These are phyloP conservation scores for Echinometra lucunter DNA, from an alignment of 53 echinoderm and acorn worm genomes.

Conservation along the genomic window DNA sequence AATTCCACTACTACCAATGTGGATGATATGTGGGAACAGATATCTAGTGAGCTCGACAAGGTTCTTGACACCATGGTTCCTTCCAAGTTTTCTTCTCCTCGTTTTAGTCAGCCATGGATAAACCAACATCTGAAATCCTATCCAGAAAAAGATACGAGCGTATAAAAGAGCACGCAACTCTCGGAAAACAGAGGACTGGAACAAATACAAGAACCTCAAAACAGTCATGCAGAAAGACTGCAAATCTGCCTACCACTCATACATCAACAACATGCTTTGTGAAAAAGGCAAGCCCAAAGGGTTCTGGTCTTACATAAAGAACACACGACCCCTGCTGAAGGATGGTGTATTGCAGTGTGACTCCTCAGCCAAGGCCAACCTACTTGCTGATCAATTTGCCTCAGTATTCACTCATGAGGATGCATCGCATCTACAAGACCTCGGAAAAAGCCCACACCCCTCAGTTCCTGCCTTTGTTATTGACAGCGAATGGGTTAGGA, in stretches of 20 bases:
- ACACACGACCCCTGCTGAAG: slow-evolving; percentile 47
- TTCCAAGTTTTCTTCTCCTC: too few relatives aligned
- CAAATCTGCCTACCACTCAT: slow-evolving; percentile 12
- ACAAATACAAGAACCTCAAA: slow-evolving; percentile 54
- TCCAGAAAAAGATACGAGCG: too few relatives aligned
- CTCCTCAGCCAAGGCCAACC: too few relatives aligned
- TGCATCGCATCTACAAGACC: too few relatives aligned
- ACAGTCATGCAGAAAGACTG: slow-evolving; percentile 49
- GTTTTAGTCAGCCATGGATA: too few relatives aligned
- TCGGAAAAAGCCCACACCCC: too few relatives aligned
- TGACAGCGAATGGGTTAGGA: neutral
- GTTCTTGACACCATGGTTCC: neutral
- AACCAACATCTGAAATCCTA: too few relatives aligned
- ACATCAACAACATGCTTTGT: slow-evolving; percentile 61
- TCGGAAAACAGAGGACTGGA: slow-evolving; percentile 27
- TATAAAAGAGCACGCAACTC: slow-evolving; percentile 33
- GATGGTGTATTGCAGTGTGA: slow-evolving; percentile 43
- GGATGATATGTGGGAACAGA: neutral
- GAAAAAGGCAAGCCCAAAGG: slow-evolving; percentile 38
- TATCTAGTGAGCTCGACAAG: neutral
- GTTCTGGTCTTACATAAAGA: slow-evolving; percentile 69
- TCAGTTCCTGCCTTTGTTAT: too few relatives aligned
- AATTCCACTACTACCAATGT: too few relatives aligned
- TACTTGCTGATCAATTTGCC: too few relatives aligned
- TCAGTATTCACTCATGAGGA: too few relatives aligned